phyloP scores from a whole-genome alignment of 64 coral and sea anemone genomes.

The Actinia equina region DNA sequence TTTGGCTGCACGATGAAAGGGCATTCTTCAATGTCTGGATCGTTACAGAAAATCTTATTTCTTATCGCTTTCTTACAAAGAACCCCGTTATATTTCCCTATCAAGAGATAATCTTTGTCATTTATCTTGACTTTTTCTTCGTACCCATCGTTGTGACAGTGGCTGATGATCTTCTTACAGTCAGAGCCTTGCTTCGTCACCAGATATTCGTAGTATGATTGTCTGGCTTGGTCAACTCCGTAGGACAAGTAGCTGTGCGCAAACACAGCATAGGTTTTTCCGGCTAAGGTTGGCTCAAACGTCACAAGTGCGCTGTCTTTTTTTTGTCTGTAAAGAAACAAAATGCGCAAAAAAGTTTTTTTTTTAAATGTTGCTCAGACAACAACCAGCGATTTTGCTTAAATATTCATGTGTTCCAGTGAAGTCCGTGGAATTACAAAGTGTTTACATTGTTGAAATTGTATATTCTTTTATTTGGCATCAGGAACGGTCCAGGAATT shows the following conservation, averaged over 20 bases:
- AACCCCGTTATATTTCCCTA: not conserved
- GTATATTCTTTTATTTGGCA: too few relatives aligned
- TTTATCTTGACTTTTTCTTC: not conserved
- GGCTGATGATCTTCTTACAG: not conserved
- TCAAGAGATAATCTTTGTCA: not conserved
- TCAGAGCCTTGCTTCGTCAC: not conserved
- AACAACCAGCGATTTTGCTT: too few relatives aligned
- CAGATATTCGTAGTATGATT: not conserved
- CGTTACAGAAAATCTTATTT: not conserved
- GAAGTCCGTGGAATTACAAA: too few relatives aligned
- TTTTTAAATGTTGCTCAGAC: too few relatives aligned
- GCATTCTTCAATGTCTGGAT: not conserved
- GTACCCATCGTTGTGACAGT: not conserved
- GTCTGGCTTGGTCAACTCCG: not conserved
- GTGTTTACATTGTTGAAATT: too few relatives aligned
- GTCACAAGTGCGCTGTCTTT: not conserved
- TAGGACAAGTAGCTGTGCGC: constrained; percentile 6
- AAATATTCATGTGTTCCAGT: too few relatives aligned
- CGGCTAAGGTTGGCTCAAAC: not conserved
- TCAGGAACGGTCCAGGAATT: too few relatives aligned
- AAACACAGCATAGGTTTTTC: not conserved
- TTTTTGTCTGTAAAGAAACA: not conserved
- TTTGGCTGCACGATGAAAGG: not conserved
- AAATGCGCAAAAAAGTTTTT: not conserved
- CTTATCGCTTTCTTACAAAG: not conserved